Conservation (phyloP, 1,140 invertebrate species). For the Diorhabda sublineata region DNA sequence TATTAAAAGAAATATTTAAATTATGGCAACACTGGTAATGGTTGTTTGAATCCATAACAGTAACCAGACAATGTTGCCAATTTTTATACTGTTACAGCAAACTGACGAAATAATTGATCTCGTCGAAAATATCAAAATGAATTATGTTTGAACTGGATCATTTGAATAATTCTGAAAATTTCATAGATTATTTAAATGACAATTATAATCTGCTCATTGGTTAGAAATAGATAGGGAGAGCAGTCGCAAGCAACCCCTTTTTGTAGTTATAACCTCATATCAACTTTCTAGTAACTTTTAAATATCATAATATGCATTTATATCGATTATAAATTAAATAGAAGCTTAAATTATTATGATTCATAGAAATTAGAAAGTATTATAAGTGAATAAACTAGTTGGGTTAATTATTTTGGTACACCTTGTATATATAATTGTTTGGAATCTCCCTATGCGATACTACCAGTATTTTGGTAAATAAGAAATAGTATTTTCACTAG, state of each 20-base stretch:
- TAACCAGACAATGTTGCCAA: too few relatives aligned
- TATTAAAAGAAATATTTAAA: too few relatives aligned
- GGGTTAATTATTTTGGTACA: background rate
- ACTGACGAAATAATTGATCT: background rate
- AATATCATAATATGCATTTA: background rate
- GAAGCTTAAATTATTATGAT: background rate
- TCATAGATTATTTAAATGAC: too few relatives aligned
- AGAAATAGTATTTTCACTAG: conserved; percentile 26
- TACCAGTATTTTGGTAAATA: conserved; percentile 43
- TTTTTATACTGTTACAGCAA: too few relatives aligned
- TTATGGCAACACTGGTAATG: too few relatives aligned
- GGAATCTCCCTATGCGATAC: conserved; percentile 41
- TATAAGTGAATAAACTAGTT: background rate
- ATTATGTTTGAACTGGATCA: background rate
- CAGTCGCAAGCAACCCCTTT: background rate
- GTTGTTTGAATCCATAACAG: too few relatives aligned
- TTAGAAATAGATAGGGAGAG: background rate
- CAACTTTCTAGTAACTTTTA: background rate
- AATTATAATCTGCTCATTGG: too few relatives aligned
- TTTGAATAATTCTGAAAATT: too few relatives aligned
- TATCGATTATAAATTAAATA: background rate
- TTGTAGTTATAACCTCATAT: background rate
- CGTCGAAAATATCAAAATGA: background rate
- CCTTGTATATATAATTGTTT: conserved; percentile 18
- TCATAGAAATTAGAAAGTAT: background rate